Base-by-base conservation (phyloP, 1,140 invertebrate genomes). In the Drosophila insularis region DNA sequence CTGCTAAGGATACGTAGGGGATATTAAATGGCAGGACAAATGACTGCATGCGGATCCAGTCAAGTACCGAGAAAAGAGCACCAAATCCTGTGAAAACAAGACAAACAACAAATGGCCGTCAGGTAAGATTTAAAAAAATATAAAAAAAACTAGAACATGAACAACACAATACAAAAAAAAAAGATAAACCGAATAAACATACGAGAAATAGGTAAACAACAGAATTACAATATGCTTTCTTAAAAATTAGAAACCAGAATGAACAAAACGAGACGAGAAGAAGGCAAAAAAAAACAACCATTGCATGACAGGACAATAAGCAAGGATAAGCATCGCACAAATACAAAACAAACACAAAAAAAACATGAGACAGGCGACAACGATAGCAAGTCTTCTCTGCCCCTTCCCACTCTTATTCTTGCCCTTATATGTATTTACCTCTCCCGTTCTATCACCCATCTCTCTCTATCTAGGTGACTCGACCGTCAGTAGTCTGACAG, bases 151-250 rank as follows among this genome's bases (percentile, higher is more conserved):
- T 50, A 50, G 17, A 21, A 50, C 17, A 50, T 11, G 43, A 17
- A 46, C 14, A 46, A 46, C 43, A 46, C 14, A 17, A 17, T 46
- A 65, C 60, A 60, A 76, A 46, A 46, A 10, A 10, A 14, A 46
- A 46, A 46, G 43, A 21, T 21, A 21, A 21, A 50, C 43, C 17
- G 17, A 50, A 50, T 50, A 50, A 50, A 50, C 43, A 50, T 50
- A 50, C 43, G 17, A 21, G 43, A 71, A 78, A 73, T 74, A 76
- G 72, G 76, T 79, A 87, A 87, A 87, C 81, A 85, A 81, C 71
- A 76, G 75, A 86, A 86, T 86, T 87, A 86, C 82, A 87, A 87
- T 87, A 87, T 87, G 82, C 82, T 86, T 82, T 86, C 78, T 86
- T 81, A 87, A 85, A 85, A 85, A 85, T 85, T 86, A 81, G 66